Evolutionary conservation across 1,140 invertebrate genomes (phyloP).

Genomic region (Neodiprion fabricii): DNA sequence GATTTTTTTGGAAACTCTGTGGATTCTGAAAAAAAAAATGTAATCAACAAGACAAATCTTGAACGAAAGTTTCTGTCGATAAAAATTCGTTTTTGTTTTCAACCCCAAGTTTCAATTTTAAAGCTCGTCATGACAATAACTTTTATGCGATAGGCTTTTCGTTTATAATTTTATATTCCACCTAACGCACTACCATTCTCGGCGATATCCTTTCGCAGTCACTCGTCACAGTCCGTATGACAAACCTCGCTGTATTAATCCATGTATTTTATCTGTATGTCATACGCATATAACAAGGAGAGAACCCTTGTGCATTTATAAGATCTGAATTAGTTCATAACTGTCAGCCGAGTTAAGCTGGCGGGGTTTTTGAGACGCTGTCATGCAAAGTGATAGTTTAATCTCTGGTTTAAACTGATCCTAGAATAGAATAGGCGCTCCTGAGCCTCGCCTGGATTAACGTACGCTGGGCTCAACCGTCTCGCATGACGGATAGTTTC

Average conservation of each 20-base stretch:
- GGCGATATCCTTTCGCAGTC: not conserved
- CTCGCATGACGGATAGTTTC: conserved; percentile 32
- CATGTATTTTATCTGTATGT: not conserved
- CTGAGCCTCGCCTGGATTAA: conserved; percentile 47
- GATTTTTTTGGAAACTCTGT: too few species aligned
- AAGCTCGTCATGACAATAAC: too few species aligned
- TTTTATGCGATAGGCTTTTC: too few species aligned
- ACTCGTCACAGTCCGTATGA: not conserved
- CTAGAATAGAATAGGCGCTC: conserved; percentile 38
- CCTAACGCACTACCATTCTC: not conserved
- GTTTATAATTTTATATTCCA: too few species aligned
- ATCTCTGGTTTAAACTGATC: conserved; percentile 47
- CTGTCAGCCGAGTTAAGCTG: conserved; percentile 28
- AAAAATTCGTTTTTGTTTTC: too few species aligned
- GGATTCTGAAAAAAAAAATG: too few species aligned
- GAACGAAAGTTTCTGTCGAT: too few species aligned
- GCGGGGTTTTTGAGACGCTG: conserved; percentile 51
- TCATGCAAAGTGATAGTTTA: conserved; percentile 54
- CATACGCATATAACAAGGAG: conserved; percentile 15
- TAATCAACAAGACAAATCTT: too few species aligned
- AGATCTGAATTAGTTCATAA: conserved; percentile 52
- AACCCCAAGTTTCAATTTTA: too few species aligned
- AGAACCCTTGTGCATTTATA: conserved; percentile 24
- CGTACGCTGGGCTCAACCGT: conserved; percentile 47
- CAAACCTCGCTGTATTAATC: not conserved